Conservation (phyloP, 2,888 invertebrate genomes). For the Schizaphis graminum region DNA sequence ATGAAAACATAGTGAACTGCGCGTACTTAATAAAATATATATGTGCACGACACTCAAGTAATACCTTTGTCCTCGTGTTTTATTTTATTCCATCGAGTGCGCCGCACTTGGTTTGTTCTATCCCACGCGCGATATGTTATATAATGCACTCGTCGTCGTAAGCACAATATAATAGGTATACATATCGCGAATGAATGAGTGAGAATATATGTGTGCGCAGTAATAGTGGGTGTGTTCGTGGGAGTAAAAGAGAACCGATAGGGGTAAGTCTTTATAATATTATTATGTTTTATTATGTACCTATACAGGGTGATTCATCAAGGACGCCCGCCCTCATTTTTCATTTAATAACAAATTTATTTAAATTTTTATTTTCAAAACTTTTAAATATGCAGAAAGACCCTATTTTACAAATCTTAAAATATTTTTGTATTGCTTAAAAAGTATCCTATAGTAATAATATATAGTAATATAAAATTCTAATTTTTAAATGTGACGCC, state of each 20-base stretch:
- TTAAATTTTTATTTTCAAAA: too few species aligned
- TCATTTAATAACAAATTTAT: too few species aligned
- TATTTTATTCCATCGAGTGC: constrained; percentile 27
- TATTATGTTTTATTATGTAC: neutral
- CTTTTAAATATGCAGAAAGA: too few species aligned
- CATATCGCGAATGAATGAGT: neutral
- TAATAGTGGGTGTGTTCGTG: neutral
- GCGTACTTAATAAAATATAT: neutral
- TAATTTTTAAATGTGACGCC: too few species aligned
- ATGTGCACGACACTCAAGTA: neutral
- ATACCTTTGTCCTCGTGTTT: neutral
- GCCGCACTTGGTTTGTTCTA: constrained; percentile 25
- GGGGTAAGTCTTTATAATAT: constrained; percentile 5
- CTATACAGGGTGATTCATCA: too few species aligned
- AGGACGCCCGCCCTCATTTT: too few species aligned
- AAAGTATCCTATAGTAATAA: too few species aligned
- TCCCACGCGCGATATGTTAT: constrained; percentile 24
- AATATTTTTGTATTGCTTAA: too few species aligned
- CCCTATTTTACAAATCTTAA: too few species aligned
- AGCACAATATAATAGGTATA: neutral
- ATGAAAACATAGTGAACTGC: constrained; percentile 1
- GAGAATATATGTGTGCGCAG: neutral
- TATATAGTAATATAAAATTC: too few species aligned
- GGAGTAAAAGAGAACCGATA: constrained; percentile 15
- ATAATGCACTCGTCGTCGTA: neutral